Percentiles rank a stretch among this genome's conserved stretches.
Evolutionary conservation across 2,797 vertebrate species (phyloP).

Genomic region (Lagorchestes hirsutus): DNA sequence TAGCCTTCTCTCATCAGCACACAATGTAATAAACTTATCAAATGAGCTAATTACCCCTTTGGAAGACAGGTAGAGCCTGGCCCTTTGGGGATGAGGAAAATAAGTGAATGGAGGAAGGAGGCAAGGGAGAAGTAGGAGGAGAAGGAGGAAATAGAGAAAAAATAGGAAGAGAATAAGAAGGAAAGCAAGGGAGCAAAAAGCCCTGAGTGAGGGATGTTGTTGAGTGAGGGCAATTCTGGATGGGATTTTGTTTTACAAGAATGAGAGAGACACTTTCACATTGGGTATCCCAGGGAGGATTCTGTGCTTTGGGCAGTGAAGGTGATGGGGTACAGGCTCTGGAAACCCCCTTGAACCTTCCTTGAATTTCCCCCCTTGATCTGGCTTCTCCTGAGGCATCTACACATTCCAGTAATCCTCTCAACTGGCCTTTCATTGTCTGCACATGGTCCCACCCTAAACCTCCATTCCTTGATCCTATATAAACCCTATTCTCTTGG

Average conservation of each 20-base stretch:
- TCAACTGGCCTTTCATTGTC: too few species aligned
- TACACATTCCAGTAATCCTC: too few species aligned
- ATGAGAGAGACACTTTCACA: neutral
- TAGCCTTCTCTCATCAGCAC: neutral
- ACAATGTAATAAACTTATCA: neutral
- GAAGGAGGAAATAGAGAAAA: neutral
- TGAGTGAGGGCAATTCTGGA: neutral
- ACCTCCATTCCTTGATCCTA: too few species aligned
- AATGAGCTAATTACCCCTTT: neutral
- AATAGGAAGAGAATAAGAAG: neutral
- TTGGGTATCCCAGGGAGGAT: neutral
- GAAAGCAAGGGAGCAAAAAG: neutral
- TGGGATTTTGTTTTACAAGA: neutral
- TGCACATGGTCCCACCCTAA: too few species aligned
- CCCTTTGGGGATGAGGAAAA: neutral
- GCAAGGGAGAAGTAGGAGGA: neutral
- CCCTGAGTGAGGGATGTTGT: neutral
- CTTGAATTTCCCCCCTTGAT: too few species aligned
- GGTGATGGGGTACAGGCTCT: too few species aligned
- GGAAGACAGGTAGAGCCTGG: neutral
- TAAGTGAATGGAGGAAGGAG: neutral
- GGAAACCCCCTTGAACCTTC: too few species aligned
- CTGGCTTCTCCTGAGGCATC: too few species aligned
- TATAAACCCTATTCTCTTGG: too few species aligned
- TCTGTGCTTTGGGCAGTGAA: neutral